Base-by-base conservation (phyloP, 2,113 vertebrate species). In the Zonotrichia leucophrys region DNA sequence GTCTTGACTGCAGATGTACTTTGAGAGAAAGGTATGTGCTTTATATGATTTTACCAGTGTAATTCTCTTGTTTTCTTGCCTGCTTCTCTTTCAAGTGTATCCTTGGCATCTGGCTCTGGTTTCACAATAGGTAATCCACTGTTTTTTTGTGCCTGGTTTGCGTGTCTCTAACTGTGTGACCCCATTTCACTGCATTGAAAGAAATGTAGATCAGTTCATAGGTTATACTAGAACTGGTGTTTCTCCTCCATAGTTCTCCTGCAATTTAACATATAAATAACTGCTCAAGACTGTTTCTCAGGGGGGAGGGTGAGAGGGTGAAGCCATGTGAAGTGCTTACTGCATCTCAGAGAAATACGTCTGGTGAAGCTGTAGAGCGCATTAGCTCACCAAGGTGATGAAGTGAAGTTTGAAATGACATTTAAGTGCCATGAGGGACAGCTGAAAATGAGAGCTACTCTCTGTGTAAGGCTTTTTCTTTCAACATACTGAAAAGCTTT, bases 381-480 rank as follows among this genome's bases (percentile, higher is more conserved):
- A 94, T 95, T 94, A 96, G 75, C 72, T 95, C 68, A 88, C 72
- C 64, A 81, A 88, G 76, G 88, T 93, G 92, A 96, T 94, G 92
- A 94, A 91, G 87, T 90, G 89, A 95, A 92, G 85, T 93, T 93
- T 97, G 87, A 97, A 96, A 94, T 68, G 79, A 83, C 87, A 93
- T 93, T 91, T 88, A 91, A 93, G 85, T 92, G 85, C 85, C 79
- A 12, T 85, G 47, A 95, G 84, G 79, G 78, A 95, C 2, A 2
- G 67, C 37, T 82, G 81, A 78, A 88, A 87, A 86, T 2, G 27
- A 91, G 53, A 90, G 47, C 85, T 91, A 91, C 90, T 89, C 63
- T 41, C 42, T 87, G 24, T 60, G 49, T 78, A 84, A 58, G 37
- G 18, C 5, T 93, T 95, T 94, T 79, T 74, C 58, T 87, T 96